Percentiles rank a stretch among this genome's conserved stretches.
phyloP scores from a whole-genome alignment of 1,140 invertebrate genomes.

The Wiebesia pumilae region DNA sequence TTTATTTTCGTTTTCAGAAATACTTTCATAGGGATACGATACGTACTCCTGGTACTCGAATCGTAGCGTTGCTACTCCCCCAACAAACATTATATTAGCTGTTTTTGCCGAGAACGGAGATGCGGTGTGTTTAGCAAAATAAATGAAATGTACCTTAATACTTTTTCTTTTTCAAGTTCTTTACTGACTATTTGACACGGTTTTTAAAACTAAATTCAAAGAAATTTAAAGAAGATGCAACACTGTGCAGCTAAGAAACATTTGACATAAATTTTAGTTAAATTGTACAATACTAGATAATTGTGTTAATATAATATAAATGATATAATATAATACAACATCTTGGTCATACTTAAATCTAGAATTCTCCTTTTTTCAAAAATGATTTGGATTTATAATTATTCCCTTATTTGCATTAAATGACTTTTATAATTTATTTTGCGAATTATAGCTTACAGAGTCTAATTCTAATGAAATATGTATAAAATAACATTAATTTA shows the following conservation, averaged over 20 bases:
- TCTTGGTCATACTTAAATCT: no score
- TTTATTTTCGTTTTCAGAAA: slow-evolving; percentile 61
- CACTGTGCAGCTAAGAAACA: background rate
- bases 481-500: no score
- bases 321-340: no score
- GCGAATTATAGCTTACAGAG: no score
- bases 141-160: background rate
- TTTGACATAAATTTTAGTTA: no score
- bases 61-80: background rate
- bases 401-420: no score
- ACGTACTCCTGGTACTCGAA: background rate
- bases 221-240: background rate
- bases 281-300: no score
- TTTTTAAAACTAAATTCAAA: background rate
- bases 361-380: no score
- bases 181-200: background rate
- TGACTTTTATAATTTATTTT: no score
- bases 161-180: background rate
- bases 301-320: no score
- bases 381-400: no score
- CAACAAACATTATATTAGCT: slow-evolving; percentile 6
- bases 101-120: background rate
- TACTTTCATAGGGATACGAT: background rate
- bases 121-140: background rate
- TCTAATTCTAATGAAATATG: no score